Conservation (phyloP, 2,113 vertebrate species). For the Panthera leo region DNA sequence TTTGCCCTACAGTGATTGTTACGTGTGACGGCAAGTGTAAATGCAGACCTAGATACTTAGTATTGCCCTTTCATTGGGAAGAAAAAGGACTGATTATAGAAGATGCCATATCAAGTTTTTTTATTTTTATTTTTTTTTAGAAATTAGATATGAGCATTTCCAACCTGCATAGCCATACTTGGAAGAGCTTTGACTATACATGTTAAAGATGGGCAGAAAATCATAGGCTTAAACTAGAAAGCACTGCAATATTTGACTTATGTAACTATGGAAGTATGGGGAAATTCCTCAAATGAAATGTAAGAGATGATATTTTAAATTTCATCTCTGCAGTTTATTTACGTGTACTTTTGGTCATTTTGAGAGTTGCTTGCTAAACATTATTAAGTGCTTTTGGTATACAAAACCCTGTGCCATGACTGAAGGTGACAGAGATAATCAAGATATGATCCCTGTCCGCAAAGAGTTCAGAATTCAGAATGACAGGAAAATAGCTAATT, state of each 20-base stretch:
- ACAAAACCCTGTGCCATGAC: not conserved
- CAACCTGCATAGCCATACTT: not conserved
- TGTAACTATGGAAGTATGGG: not conserved
- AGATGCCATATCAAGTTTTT: not conserved
- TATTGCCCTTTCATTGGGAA: not conserved
- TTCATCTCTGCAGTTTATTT: not conserved
- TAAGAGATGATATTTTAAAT: not conserved
- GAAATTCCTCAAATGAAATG: not conserved
- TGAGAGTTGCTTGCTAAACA: not conserved
- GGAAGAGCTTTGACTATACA: not conserved
- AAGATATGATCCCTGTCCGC: not conserved
- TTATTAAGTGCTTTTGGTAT: not conserved
- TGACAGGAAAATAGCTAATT: not conserved
- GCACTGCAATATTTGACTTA: not conserved
- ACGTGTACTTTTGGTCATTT: not conserved
- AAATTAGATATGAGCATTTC: not conserved
- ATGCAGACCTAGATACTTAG: not conserved
- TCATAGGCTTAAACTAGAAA: not conserved
- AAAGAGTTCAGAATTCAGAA: not conserved
- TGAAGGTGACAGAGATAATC: not conserved
- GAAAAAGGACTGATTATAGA: not conserved
- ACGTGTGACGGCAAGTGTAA: not conserved
- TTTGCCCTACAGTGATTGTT: slow-evolving; percentile 49
- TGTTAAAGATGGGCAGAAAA: not conserved
- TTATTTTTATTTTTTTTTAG: not conserved